Conservation (phyloP, 2,888 invertebrate species). For the Amblyjoppa fuscipennis region DNA sequence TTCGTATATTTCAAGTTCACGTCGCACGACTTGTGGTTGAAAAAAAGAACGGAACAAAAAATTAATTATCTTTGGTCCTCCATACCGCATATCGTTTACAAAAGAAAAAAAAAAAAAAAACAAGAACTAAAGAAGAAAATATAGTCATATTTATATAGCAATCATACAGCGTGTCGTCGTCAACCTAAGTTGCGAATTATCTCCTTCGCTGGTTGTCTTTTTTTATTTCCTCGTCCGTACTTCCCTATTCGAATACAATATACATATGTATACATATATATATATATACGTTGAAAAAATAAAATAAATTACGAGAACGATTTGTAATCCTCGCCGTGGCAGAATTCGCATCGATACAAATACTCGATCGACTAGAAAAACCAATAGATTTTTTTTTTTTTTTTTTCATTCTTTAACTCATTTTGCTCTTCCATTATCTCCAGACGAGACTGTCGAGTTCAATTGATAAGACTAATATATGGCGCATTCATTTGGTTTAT, state of each 20-base stretch:
- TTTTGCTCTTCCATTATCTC: conserved; percentile 28
- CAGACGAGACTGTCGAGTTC: conserved; percentile 42
- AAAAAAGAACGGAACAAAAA: conserved; percentile 55
- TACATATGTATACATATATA: conserved; percentile 17
- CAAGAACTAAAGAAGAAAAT: conserved; percentile 12
- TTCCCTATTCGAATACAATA: conserved; percentile 28
- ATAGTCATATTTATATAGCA: conserved; percentile 28
- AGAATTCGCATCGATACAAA: conserved; percentile 38
- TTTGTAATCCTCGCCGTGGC: conserved; percentile 10
- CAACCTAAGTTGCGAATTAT: conserved; percentile 36
- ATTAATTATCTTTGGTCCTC: conserved; percentile 73
- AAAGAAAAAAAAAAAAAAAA: conserved; percentile 47
- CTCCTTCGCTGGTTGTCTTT: conserved; percentile 60
- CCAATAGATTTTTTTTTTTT: neutral
- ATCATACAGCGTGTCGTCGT: conserved; percentile 20
- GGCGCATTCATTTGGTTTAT: conserved; percentile 49
- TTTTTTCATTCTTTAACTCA: neutral
- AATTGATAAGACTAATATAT: conserved; percentile 37
- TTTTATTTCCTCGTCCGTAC: conserved; percentile 52
- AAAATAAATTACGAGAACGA: conserved; percentile 31
- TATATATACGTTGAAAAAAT: conserved; percentile 44
- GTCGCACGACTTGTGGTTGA: conserved; percentile 54
- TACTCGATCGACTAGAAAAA: conserved; percentile 50
- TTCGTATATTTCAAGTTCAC: conserved; percentile 37
- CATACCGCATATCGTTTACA: conserved; percentile 70